Conservation (phyloP, 2,888 invertebrate species). For the Daptonema setosum region DNA sequence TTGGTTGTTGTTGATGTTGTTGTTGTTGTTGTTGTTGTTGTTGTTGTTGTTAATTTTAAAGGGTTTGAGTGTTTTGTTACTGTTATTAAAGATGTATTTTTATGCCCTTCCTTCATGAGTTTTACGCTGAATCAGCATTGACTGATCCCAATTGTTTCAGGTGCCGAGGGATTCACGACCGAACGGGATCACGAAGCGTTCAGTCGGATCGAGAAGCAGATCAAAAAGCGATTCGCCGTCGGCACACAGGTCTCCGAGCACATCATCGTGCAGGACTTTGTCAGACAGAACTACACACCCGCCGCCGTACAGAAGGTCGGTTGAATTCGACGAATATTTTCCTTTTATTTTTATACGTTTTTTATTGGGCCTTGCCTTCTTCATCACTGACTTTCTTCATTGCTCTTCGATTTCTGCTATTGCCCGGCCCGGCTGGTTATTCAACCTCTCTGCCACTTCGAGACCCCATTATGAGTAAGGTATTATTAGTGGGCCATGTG, state of each 20-base stretch:
- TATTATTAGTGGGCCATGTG: no score
- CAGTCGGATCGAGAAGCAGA: slow-evolving; percentile 67
- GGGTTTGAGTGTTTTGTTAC: background rate
- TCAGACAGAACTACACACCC: slow-evolving; percentile 56
- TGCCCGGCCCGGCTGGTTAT: no score
- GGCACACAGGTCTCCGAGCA: slow-evolving; percentile 79
- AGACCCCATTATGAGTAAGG: no score
- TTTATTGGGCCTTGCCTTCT: no score
- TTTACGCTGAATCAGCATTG: no score
- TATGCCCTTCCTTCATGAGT: no score
- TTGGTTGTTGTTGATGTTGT: slow-evolving; percentile 21
- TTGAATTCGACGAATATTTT: background rate
- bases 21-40: background rate
- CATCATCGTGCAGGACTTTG: slow-evolving; percentile 64
- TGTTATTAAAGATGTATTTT: background rate
- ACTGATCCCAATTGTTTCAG: no score
- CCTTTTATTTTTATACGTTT: background rate
- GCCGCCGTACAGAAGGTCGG: slow-evolving; percentile 48
- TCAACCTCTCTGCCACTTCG: no score
- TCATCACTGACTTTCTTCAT: no score
- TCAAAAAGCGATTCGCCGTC: slow-evolving; percentile 74
- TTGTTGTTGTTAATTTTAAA: background rate
- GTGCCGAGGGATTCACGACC: slow-evolving; percentile 90
- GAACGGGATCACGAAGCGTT: slow-evolving; percentile 79
- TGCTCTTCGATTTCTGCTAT: no score